These are phyloP conservation scores for Neogale vison DNA, from an alignment of 2,113 vertebrate species.

Conservation along the genomic window DNA sequence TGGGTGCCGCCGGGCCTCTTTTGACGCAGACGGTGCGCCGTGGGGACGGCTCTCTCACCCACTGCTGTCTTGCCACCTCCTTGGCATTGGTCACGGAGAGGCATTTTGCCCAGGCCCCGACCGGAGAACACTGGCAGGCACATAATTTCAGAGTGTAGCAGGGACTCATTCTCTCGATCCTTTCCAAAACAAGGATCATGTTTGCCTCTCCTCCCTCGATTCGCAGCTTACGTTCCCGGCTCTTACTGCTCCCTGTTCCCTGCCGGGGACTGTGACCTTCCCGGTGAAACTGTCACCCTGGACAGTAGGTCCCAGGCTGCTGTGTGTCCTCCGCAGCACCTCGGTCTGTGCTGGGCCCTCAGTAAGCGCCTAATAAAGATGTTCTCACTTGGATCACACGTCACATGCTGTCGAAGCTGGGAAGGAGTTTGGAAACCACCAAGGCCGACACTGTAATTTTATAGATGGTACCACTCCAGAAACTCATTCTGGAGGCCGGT, in stretches of 20 bases:
- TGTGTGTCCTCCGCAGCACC: too few species aligned
- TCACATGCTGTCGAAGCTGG: background rate
- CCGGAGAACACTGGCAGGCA: background rate
- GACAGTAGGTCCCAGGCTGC: background rate
- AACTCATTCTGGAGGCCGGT: background rate
- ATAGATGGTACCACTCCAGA: background rate
- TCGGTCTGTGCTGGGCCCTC: background rate
- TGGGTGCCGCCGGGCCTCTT: background rate
- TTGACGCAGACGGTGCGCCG: background rate
- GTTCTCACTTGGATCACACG: background rate
- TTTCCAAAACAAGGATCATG: background rate
- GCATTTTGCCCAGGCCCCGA: background rate
- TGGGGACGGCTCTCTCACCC: background rate
- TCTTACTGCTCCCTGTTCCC: background rate
- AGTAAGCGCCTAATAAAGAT: background rate
- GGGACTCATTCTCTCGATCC: background rate
- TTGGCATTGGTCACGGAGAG: background rate
- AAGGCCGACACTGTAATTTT: slow-evolving; percentile 8
- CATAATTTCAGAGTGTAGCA: background rate
- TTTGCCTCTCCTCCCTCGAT: background rate
- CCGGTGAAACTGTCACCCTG: background rate
- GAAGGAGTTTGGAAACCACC: slow-evolving; percentile 5
- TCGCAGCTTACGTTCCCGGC: background rate
- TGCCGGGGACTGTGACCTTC: background rate
- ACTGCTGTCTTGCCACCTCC: background rate